phyloP scores from a whole-genome alignment of 2,888 invertebrate species.

The Lacanobia oleracea region DNA sequence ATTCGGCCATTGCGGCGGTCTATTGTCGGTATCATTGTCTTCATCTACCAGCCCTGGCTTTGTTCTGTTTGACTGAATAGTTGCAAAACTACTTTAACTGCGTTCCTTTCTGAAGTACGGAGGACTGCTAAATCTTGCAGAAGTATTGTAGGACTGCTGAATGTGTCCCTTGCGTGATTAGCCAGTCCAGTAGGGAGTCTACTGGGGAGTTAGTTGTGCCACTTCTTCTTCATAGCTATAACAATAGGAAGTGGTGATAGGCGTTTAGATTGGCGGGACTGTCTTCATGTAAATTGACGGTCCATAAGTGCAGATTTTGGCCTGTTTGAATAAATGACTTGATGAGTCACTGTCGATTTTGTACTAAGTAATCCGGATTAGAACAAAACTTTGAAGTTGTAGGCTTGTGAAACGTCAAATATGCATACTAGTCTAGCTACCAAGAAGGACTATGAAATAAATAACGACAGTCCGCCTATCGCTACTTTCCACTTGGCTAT shows the following conservation, averaged over 20 bases:
- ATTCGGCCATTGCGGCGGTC: constrained; percentile 5
- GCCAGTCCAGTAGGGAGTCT: neutral
- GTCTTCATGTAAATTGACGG: no score
- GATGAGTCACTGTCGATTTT: neutral
- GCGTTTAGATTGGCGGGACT: no score
- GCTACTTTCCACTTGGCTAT: constrained; percentile 30
- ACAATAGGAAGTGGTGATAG: no score
- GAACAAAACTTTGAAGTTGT: neutral
- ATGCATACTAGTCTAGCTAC: neutral
- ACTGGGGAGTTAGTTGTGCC: no score
- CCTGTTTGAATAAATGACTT: no score
- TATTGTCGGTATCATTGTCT: constrained; percentile 1
- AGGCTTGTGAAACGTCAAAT: neutral
- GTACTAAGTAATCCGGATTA: neutral
- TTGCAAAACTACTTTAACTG: neutral
- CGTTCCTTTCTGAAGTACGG: neutral
- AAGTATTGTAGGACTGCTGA: neutral
- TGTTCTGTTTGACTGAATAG: neutral
- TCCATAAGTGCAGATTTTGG: no score
- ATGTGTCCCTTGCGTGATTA: neutral
- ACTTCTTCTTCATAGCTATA: no score
- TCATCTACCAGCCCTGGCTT: neutral
- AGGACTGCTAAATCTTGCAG: no score
- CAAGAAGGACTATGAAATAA: constrained; percentile 15
- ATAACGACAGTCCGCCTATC: constrained; percentile 19